phyloP scores from a whole-genome alignment of 1,140 invertebrate genomes.

The Littorina saxatilis region DNA sequence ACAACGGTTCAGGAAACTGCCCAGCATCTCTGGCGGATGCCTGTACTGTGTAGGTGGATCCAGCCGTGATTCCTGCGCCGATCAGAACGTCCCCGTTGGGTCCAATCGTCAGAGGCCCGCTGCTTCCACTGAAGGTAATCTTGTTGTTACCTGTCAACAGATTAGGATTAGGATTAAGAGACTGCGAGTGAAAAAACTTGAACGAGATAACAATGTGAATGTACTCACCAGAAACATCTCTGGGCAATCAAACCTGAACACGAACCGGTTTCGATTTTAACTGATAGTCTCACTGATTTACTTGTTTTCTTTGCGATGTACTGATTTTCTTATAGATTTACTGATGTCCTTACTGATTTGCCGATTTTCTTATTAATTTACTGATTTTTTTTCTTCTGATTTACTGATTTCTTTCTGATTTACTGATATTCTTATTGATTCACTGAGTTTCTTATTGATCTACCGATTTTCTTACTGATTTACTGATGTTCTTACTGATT shows the following conservation, averaged over 20 bases:
- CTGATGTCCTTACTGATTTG: too few relatives aligned
- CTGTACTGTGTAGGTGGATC: background rate
- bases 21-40: constrained; percentile 7
- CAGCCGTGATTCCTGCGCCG: background rate
- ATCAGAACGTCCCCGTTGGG: background rate
- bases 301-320: background rate
- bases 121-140: background rate
- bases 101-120: background rate
- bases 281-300: background rate
- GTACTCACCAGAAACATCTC: too few relatives aligned
- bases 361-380: too few relatives aligned
- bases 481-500: too few relatives aligned
- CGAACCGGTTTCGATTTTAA: too few relatives aligned
- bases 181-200: background rate
- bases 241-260: too few relatives aligned
- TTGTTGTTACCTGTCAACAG: constrained; percentile 11
- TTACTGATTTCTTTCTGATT: background rate
- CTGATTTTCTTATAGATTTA: background rate
- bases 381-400: too few relatives aligned
- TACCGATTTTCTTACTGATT: too few relatives aligned
- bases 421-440: background rate
- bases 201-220: too few relatives aligned
- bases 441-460: too few relatives aligned
- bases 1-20: too few relatives aligned
- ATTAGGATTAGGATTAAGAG: background rate